Evolutionary conservation across 37 sponge, comb jelly and placozoan genomes (phyloP), one percentile per base, ranked within the genome.

Genomic region (Ianthella basta): DNA sequence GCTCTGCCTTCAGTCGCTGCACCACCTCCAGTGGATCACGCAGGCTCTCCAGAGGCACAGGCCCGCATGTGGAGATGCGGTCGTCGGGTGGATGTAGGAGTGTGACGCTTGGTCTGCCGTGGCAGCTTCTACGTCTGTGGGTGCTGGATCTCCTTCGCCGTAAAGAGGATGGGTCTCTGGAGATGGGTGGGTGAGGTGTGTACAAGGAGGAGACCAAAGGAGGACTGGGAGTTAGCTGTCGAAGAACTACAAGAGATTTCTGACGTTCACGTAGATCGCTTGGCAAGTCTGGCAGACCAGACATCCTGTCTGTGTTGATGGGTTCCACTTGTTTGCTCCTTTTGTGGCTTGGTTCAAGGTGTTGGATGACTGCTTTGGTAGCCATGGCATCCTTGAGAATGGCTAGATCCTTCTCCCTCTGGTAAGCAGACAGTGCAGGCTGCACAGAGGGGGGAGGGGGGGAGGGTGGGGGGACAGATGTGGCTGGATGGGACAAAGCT

Each of bases 21-120:
- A 96, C 88, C 15, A 98, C 85, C 19, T 95, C 93, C 80, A 97
- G 80, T 23, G 95, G 93, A 84, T 97, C 88, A 24, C 72, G 74
- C 36, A 96, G 29, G 16, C 41, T 65, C 82, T 90, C 91, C 54
- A 93, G 82, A 19, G 94, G 94, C 72, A 82, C 80, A 21, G 55
- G 75, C 59, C 88, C 82, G 34, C 64, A 67, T 0, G 90, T 92
- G 2, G 82, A 59, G 12, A 89, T 85, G 18, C 39, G 21, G 1
- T 86, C 82, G 21, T 82, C 89, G 15, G 89, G 74, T 24, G 14
- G 82, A 55, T 65, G 59, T 2, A 61, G 54, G 13, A 44, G 4
- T 0, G 57, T 19, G 27, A 30, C 53, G 73, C 79, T n/a, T 14
- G 84, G 10, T 44, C 50, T 44, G 8, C 6, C 50, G 8, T 44